A percentile compares a stretch with the other conserved stretches of the same genome.
Conservation (phyloP, 2,113 vertebrate species). For the Gavialis gangeticus region DNA sequence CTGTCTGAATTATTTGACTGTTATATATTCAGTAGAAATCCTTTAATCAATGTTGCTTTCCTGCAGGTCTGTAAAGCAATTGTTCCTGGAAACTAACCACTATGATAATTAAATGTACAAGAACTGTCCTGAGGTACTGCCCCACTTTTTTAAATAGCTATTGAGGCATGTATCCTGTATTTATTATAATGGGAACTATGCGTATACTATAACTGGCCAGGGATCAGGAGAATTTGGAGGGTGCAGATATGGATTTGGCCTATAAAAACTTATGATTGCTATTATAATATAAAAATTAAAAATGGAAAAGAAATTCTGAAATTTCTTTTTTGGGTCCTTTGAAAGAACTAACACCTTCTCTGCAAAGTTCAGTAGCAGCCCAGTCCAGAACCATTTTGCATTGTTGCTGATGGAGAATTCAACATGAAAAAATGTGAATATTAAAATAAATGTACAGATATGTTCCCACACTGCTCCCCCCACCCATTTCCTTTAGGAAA, state of each 20-base stretch:
- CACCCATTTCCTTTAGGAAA: background rate
- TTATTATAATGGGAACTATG: background rate
- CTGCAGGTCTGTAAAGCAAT: background rate
- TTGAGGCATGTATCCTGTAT: background rate
- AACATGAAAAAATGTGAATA: background rate
- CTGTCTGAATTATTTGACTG: background rate
- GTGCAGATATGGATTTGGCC: background rate
- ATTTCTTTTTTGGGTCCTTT: background rate
- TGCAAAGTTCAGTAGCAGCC: background rate
- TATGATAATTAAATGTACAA: constrained; percentile 13
- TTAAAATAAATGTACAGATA: background rate
- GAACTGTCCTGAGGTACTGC: background rate
- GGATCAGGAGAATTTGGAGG: background rate
- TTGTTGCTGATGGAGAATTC: background rate
- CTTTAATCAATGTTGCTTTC: background rate
- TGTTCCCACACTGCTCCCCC: background rate
- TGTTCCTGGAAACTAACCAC: constrained; percentile 23
- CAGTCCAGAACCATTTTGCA: background rate
- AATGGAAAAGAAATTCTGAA: background rate
- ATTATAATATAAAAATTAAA: background rate
- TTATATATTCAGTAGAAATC: background rate
- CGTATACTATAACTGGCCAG: background rate
- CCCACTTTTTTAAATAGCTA: background rate
- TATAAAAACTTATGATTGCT: background rate
- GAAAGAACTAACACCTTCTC: fast-evolving